phyloP scores from a whole-genome alignment of 2,797 vertebrate species.

The Echeneis naucrates region DNA sequence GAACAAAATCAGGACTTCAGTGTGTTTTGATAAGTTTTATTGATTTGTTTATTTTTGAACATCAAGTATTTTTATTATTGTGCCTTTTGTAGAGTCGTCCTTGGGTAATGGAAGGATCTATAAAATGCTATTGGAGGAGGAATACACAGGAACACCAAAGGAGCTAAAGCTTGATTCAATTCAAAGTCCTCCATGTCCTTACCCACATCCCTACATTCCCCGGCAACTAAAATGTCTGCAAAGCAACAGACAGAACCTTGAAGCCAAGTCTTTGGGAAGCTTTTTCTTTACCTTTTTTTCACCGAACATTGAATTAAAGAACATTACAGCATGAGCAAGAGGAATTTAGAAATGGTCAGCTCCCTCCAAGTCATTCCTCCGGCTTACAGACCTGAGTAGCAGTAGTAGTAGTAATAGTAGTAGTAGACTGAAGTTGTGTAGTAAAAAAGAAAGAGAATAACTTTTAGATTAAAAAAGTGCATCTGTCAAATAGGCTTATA shows the following conservation, averaged over 20 bases:
- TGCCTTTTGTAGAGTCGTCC: background rate
- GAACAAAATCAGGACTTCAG: background rate
- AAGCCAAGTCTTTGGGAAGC: background rate
- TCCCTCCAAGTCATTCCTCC: no score
- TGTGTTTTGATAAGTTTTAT: background rate
- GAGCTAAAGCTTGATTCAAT: background rate
- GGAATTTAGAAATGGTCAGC: background rate
- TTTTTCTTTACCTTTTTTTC: background rate
- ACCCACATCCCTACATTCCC: no score
- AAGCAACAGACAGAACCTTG: background rate
- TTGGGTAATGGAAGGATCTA: background rate
- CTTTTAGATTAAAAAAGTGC: no score
- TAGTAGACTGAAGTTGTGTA: no score
- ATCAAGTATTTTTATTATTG: background rate
- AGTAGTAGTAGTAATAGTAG: no score
- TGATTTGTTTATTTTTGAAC: no score
- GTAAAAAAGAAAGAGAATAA: no score
- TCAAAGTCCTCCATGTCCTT: no score
- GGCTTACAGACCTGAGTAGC: background rate
- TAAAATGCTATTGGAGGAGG: background rate
- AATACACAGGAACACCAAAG: background rate
- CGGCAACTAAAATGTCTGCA: no score
- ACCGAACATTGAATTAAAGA: background rate
- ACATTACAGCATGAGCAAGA: background rate
- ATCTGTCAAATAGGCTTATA: no score